Evolutionary conservation across 2,888 invertebrate species (phyloP), one percentile per base, ranked within the genome.

Genomic region (Campoplex nolae): DNA sequence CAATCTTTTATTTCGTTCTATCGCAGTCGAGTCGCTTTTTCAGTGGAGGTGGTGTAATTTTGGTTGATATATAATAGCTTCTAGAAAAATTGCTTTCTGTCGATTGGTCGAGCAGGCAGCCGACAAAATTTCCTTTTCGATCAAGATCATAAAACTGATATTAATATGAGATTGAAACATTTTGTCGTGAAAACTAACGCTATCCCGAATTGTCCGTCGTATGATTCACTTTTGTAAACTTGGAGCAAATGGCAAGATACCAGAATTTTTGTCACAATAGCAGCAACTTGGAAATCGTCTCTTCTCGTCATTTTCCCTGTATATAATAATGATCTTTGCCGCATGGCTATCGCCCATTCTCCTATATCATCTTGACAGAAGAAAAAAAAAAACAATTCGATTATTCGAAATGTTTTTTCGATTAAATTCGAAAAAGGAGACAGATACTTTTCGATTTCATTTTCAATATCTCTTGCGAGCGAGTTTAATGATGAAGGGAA

Each of bases 151-250:
- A 62, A 62, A 62, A 62, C 32, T 0, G 23, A 45, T 70, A n/a
- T 56, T 28, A 2, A 42, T 42, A 54, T 18, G 68, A 42, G 56
- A 11, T 13, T 7, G 68, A 42, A 28, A 11, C 1, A 68, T 42
- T 56, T 56, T 56, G 45, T 54, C 54, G 68, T 32, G 35, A 58
- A 70, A n/a, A 28, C 23, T 32, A 62, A 71, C 58, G 79, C 32
- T 71, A 23, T 23, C 35, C 62, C 58, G 48, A 28, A 80, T 71
- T 58, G 42, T 58, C 35, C 35, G 56, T 48, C 71, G 45, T 71
- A 71, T 71, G 79, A 80, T 45, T 71, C 79, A 80, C 58, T 58
- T 23, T 79, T 79, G 78, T 79, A 79, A 56, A 79, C 56, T 70
- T 70, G 70, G 78, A 79, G 70, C 70, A 70, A 68, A 70, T 79